Percentiles rank a stretch among this genome's conserved stretches.
Conservation (phyloP, 2,888 invertebrate species). For the Lasius fuliginosus region DNA sequence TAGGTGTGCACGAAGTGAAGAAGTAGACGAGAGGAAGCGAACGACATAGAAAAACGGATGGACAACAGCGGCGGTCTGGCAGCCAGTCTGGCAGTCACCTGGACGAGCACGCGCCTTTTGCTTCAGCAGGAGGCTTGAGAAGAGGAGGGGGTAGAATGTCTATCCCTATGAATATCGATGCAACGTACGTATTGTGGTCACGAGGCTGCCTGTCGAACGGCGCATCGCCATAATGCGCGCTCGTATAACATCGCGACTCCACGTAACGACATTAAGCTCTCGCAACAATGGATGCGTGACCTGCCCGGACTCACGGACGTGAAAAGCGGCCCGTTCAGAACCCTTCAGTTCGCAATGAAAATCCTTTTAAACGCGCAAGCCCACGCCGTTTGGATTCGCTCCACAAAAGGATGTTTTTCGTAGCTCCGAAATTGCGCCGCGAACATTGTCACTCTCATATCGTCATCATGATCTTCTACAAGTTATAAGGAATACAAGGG, state of each 20-base stretch:
- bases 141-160: slow-evolving; percentile 41
- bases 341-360: slow-evolving; percentile 68
- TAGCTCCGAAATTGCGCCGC: slow-evolving; percentile 33
- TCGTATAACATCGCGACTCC: slow-evolving; percentile 60
- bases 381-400: slow-evolving; percentile 24
- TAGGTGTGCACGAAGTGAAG: slow-evolving; percentile 63
- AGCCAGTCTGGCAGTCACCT: slow-evolving; percentile 73
- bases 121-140: slow-evolving; percentile 27
- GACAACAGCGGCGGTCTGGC: slow-evolving; percentile 56
- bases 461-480: background rate
- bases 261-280: slow-evolving; percentile 62
- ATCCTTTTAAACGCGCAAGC: slow-evolving; percentile 73
- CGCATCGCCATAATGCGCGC: slow-evolving; percentile 67
- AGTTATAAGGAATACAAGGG: background rate
- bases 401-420: slow-evolving; percentile 54
- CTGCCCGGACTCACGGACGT: slow-evolving; percentile 50
- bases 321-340: slow-evolving; percentile 52
- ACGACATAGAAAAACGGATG: slow-evolving; percentile 60
- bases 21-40: slow-evolving; percentile 35
- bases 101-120: slow-evolving; percentile 77
- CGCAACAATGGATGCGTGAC: slow-evolving; percentile 59
- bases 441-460: background rate
- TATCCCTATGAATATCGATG: slow-evolving; percentile 74
- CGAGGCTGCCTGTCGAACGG: slow-evolving; percentile 54
- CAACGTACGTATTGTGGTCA: slow-evolving; percentile 73